These are phyloP conservation scores for Coremacera marginata DNA, from an alignment of 2,888 invertebrate genomes.

Conservation along the genomic window DNA sequence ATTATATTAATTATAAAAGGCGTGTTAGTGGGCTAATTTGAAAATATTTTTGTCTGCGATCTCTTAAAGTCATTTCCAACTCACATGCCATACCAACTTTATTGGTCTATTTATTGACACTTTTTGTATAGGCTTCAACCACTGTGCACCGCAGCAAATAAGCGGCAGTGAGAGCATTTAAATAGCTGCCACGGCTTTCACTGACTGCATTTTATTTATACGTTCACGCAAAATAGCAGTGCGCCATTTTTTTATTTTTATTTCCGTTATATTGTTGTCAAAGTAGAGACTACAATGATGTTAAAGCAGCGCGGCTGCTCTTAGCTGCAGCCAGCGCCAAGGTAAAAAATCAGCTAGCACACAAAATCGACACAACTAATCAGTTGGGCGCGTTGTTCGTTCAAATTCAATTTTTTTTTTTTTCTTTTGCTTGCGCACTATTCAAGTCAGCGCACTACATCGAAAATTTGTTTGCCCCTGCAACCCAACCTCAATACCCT, in stretches of 20 bases:
- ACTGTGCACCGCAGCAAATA: neutral
- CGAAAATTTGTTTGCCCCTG: no score
- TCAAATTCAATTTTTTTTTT: neutral
- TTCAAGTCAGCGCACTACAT: no score
- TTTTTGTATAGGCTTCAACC: no score
- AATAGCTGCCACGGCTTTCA: neutral
- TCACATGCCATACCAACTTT: no score
- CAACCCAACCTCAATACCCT: neutral
- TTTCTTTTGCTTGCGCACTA: neutral
- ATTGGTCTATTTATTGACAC: no score
- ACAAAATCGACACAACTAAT: no score
- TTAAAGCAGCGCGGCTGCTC: neutral
- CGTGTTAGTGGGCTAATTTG: no score
- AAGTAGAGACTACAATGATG: neutral
- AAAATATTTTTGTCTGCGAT: no score
- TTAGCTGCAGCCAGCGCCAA: neutral
- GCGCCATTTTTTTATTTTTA: neutral
- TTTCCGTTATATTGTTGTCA: slow-evolving; percentile 13
- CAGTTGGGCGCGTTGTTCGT: neutral
- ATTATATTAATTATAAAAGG: no score
- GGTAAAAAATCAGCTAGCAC: neutral
- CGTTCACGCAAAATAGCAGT: slow-evolving; percentile 7
- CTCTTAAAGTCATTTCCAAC: no score
- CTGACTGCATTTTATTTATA: slow-evolving; percentile 10
- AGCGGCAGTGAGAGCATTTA: no score